Conservation (phyloP, 2,888 invertebrate genomes). For the Mesorhabditis sp. region DNA sequence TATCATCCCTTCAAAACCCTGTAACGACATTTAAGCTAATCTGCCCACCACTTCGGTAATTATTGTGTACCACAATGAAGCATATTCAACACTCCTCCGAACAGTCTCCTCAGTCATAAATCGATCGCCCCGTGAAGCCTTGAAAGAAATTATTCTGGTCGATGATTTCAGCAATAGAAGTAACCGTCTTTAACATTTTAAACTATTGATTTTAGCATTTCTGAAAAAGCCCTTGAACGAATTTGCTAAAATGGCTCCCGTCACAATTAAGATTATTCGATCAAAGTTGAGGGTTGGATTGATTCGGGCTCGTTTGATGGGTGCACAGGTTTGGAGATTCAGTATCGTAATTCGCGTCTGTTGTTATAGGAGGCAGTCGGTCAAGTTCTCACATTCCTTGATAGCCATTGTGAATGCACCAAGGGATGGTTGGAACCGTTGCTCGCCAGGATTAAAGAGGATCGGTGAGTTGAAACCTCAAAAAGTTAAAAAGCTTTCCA, state of each 20-base stretch:
- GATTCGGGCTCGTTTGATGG: constrained; percentile 87
- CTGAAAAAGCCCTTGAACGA: constrained; percentile 38
- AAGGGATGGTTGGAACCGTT: constrained; percentile 97
- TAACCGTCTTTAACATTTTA: constrained; percentile 15
- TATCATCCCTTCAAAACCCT: constrained; percentile 1
- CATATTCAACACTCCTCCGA: constrained; percentile 90
- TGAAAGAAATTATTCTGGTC: constrained; percentile 91
- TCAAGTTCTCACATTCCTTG: constrained; percentile 87
- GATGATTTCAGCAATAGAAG: constrained; percentile 86
- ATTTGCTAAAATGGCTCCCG: constrained; percentile 25
- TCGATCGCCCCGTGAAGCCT: constrained; percentile 62
- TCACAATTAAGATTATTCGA: constrained; percentile 73
- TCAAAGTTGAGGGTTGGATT: constrained; percentile 89
- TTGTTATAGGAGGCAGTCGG: constrained; percentile 74
- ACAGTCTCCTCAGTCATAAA: constrained; percentile 96
- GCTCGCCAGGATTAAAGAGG: constrained; percentile 81
- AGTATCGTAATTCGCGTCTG: neutral
- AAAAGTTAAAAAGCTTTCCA: constrained; percentile 42
- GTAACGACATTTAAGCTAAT: neutral
- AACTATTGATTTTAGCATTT: constrained; percentile 32
- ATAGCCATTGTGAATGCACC: constrained; percentile 96
- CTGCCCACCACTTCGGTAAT: constrained; percentile 84
- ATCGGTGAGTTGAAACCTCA: constrained; percentile 65
- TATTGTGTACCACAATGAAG: constrained; percentile 97
- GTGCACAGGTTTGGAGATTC: constrained; percentile 67